These are phyloP conservation scores for Phyto melanocephala DNA, from an alignment of 2,888 invertebrate species.

Conservation along the genomic window DNA sequence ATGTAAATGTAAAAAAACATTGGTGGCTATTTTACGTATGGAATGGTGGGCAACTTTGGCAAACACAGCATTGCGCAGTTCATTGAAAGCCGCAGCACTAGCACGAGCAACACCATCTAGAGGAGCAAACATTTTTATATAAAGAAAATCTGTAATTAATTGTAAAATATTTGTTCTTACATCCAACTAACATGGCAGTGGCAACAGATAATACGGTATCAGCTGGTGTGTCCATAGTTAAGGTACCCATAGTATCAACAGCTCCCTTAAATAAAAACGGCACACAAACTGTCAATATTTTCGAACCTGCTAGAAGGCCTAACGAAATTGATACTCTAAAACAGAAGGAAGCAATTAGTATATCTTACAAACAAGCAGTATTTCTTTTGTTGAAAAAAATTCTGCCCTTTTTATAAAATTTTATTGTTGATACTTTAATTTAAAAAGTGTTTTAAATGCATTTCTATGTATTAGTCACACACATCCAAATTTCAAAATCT, in stretches of 20 bases:
- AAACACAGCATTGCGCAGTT: constrained; percentile 98
- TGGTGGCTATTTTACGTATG: constrained; percentile 94
- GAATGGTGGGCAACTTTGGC: constrained; percentile 98
- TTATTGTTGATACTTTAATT: too few species aligned
- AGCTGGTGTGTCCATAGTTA: constrained; percentile 89
- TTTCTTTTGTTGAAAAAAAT: too few species aligned
- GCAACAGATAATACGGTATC: constrained; percentile 89
- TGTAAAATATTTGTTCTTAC: constrained; percentile 81
- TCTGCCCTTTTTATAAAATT: too few species aligned
- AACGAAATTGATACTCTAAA: constrained; percentile 90
- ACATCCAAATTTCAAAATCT: too few species aligned
- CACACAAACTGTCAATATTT: constrained; percentile 93
- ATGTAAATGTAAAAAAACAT: constrained; percentile 97
- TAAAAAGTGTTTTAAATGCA: too few species aligned
- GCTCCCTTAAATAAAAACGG: constrained; percentile 97
- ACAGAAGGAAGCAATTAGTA: not conserved
- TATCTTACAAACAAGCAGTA: too few species aligned
- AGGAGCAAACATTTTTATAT: too few species aligned
- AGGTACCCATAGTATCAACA: constrained; percentile 90
- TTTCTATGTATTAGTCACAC: too few species aligned
- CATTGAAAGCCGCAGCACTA: constrained; percentile 95
- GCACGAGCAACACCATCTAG: constrained; percentile 97
- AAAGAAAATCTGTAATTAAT: not conserved
- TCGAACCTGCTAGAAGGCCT: constrained; percentile 88
- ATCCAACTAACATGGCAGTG: constrained; percentile 90